Percentiles rank a stretch among this genome's conserved stretches.
Conservation (phyloP, 1,140 invertebrate species). For the Armadillidium nasatum region DNA sequence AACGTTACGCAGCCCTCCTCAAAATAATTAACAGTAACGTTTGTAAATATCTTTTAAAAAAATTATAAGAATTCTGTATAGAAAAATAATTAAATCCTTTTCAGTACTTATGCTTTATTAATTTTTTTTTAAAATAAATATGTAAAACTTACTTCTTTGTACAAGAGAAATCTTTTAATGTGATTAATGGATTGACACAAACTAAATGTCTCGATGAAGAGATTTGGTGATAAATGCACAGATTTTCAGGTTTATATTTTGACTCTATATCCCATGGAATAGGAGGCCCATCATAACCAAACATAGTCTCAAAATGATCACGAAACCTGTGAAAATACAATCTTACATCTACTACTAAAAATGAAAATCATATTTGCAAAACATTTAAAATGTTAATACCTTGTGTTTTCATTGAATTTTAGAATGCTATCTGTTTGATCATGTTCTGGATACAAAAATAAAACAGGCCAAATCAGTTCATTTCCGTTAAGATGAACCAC, state of each 20-base stretch:
- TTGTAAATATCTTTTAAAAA: too few species aligned
- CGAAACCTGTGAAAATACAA: background rate
- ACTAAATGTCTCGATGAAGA: background rate
- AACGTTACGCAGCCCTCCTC: too few species aligned
- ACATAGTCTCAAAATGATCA: background rate
- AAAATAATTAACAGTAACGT: too few species aligned
- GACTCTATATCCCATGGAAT: background rate
- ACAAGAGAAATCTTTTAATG: background rate
- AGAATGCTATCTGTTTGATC: background rate
- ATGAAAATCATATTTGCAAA: background rate
- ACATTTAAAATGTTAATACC: background rate
- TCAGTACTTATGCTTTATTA: too few species aligned
- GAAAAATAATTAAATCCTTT: too few species aligned
- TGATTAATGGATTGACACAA: background rate
- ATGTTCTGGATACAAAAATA: conserved; percentile 9
- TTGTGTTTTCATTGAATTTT: conserved; percentile 11
- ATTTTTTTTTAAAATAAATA: too few species aligned
- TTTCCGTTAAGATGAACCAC: background rate
- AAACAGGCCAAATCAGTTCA: conserved; percentile 7
- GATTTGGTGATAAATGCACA: background rate
- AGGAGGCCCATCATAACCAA: background rate
- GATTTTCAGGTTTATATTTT: background rate
- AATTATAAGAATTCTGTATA: too few species aligned
- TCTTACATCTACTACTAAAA: background rate
- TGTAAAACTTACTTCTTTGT: background rate